phyloP scores from a whole-genome alignment of 2,888 invertebrate genomes.

The Thalpophila matura region DNA sequence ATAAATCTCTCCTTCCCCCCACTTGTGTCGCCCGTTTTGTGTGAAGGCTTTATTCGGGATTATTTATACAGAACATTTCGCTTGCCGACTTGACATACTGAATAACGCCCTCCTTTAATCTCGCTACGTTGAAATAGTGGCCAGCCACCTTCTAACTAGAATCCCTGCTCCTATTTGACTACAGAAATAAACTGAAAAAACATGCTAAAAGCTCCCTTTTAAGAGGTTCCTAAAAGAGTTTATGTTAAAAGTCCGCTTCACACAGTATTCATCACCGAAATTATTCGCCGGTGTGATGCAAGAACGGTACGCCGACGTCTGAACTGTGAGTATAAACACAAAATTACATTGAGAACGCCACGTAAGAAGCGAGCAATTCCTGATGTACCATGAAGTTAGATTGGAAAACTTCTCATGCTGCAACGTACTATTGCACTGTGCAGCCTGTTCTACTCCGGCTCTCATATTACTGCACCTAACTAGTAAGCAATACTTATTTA shows the following conservation, averaged over 20 bases:
- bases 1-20: slow-evolving; percentile 86
- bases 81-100: slow-evolving; percentile 78
- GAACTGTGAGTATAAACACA: slow-evolving; percentile 64
- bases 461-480: slow-evolving; percentile 70
- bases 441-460: slow-evolving; percentile 70
- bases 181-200: slow-evolving; percentile 57
- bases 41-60: slow-evolving; percentile 86
- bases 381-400: slow-evolving; percentile 85
- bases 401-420: slow-evolving; percentile 84
- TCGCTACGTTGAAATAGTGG: slow-evolving; percentile 67
- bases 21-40: slow-evolving; percentile 84
- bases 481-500: slow-evolving; percentile 54
- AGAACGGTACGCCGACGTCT: slow-evolving; percentile 52
- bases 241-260: slow-evolving; percentile 59
- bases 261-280: slow-evolving; percentile 63
- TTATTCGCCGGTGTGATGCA: slow-evolving; percentile 51
- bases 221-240: slow-evolving; percentile 60
- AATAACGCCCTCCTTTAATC: slow-evolving; percentile 81
- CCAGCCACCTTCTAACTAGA: slow-evolving; percentile 67
- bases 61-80: slow-evolving; percentile 87
- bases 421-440: slow-evolving; percentile 78
- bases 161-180: slow-evolving; percentile 48
- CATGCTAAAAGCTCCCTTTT: slow-evolving; percentile 58
- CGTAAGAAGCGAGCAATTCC: slow-evolving; percentile 78
- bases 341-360: slow-evolving; percentile 75